These are phyloP conservation scores for Bathynomus jamesi DNA, from an alignment of 1,140 invertebrate species.

Conservation along the genomic window DNA sequence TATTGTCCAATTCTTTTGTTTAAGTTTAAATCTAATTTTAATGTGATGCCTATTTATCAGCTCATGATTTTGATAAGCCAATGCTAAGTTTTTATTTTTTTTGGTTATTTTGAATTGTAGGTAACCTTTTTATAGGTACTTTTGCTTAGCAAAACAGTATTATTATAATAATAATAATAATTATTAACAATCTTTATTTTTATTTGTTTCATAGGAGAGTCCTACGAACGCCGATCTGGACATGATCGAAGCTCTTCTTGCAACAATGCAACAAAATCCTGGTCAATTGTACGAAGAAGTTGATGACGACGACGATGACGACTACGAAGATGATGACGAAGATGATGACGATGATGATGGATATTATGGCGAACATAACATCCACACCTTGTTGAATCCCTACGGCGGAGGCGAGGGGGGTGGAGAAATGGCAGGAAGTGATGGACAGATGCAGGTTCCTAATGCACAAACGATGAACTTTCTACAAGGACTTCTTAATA, in stretches of 20 bases:
- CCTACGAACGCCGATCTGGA: conserved; percentile 25
- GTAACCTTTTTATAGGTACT: too few species aligned
- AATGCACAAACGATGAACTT: conserved; percentile 35
- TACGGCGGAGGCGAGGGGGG: conserved; percentile 23
- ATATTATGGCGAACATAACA: conserved; percentile 26
- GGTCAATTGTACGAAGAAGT: conserved; percentile 21
- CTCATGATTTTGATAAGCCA: too few species aligned
- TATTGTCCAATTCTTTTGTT: too few species aligned
- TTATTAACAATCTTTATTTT: not conserved
- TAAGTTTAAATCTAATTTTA: too few species aligned
- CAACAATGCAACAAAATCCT: conserved; percentile 30
- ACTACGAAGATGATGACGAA: conserved; percentile 32
- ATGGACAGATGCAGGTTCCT: conserved; percentile 21
- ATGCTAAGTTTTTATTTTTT: too few species aligned
- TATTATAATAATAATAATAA: too few species aligned
- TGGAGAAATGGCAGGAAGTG: conserved; percentile 16
- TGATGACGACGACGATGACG: conserved; percentile 32
- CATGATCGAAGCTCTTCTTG: conserved; percentile 32
- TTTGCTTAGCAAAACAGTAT: too few species aligned
- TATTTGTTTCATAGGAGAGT: conserved; percentile 8
- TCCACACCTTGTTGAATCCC: conserved; percentile 31
- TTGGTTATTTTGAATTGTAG: too few species aligned
- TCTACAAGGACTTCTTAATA: conserved; percentile 30
- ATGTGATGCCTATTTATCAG: too few species aligned
- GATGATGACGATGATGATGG: conserved; percentile 31